Evolutionary conservation across 2,888 invertebrate species (phyloP), one percentile per base, ranked within the genome.

Genomic region (Sphaeridia pumilis): DNA sequence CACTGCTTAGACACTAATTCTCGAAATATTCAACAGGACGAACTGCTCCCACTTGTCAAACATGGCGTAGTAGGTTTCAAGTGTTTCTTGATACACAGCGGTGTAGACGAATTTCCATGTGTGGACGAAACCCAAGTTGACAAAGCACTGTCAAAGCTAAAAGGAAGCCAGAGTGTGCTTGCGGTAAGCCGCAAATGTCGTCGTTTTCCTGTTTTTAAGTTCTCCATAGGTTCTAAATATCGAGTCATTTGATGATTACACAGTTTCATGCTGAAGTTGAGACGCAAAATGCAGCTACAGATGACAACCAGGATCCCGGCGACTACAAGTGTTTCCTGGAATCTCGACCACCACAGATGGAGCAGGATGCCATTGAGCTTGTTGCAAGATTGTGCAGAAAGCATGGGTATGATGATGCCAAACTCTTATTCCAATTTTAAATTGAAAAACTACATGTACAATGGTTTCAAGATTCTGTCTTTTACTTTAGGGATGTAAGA

Each of bases 1-100:
- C 31, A 31, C 31, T 14, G 7, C 31, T 10, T 31, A 31, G 31
- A 31, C 14, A 31, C n/a, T 31, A 31, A 10, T 31, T 31, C 14
- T 31, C 14, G 31, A 31, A 31, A 10, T 31, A 31, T 31, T 52
- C n/a, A 67, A 21, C 67, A 80, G 79, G 71, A 73, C 57, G 77
- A 80, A 1, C 69, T 83, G 25, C 68, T 70, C 31, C 72, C 74
- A 7, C 70, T 84, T 56, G 73, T 82, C 1, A 69, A 74, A 7
- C 78, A 76, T 48, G 84, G 84, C 1, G 82, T 83, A 1, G 78
- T 83, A 27, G 84, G 84, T 2, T 80, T 84, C 63, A 83, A 84
- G 70, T 83, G 83, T 67, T 82, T 83, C 56, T 70, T 84, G 2
- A 78, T 79, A 61, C 78, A 80, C 1, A 79, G 80, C 55, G 81